Evolutionary conservation across 2,113 vertebrate genomes (phyloP), one percentile per base, ranked within the genome.

Genomic region (Rhinolophus ferrumequinum): DNA sequence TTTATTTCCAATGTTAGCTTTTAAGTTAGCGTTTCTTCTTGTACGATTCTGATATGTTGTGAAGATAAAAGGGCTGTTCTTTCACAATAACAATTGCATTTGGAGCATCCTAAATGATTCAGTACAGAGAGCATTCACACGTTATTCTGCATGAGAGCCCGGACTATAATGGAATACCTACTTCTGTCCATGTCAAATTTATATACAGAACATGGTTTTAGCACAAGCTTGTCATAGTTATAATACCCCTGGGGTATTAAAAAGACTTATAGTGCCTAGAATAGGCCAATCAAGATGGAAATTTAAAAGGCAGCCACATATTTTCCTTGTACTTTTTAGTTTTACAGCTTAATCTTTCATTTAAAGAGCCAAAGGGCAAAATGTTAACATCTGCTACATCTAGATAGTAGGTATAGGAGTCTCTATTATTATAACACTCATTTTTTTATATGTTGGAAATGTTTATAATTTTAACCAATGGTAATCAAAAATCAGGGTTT

Each of bases 381-480:
- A 77, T 26, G 26, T 38, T 80, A 85, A 79, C 38, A 92, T 44
- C 12, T 89, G 24, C 38, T 92, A 92, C 88, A 79, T 22, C 47
- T 24, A 89, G 30, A 56, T 13, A 80, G 13, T 50, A 85, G 54
- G 11, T 47, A 70, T 8, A 88, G 77, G 15, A 80, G 24, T 83
- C 13, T 83, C 64, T 79, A 66, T 26, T 79, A 66, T 26, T 75
- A 87, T 44, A 81, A 73, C 24, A 88, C 28, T 90, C n/a, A 44
- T 30, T 69, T 81, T 13, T 86, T 19, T 67, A 47, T 66, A 66
- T 33, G 3, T 33, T 24, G n/a, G 24, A 92, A 93, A 90, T 73
- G 87, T 62, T 82, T 88, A 62, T 75, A 47, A 91, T 41, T 96
- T 86, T 85, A 95, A 92, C 52, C 67, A 90, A 67, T 56, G 38